Conservation (phyloP, 2,888 invertebrate species). For the Xylophagus ater region DNA sequence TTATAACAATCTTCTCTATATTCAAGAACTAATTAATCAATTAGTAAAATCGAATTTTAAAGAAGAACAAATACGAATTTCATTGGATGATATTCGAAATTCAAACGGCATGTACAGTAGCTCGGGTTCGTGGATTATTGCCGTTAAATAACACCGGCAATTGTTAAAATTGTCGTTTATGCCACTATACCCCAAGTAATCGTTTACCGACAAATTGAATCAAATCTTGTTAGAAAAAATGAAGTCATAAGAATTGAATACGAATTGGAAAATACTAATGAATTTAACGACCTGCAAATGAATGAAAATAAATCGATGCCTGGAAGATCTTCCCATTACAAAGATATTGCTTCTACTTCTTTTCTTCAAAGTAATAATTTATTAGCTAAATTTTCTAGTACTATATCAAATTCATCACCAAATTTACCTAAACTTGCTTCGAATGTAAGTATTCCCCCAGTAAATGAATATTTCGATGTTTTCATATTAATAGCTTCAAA, state of each 20-base stretch:
- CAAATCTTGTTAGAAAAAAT: slow-evolving; percentile 57
- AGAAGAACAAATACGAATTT: slow-evolving; percentile 30
- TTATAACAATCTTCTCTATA: slow-evolving; percentile 31
- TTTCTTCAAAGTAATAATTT: no score
- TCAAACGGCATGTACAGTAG: slow-evolving; percentile 42
- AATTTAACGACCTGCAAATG: no score
- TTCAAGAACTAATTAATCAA: slow-evolving; percentile 29
- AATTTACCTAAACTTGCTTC: slow-evolving; percentile 24
- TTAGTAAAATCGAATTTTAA: slow-evolving; percentile 29
- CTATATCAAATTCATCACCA: slow-evolving; percentile 26
- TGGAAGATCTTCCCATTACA: no score
- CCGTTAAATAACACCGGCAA: slow-evolving; percentile 41
- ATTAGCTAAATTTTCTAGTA: no score
- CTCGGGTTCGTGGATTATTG: slow-evolving; percentile 48
- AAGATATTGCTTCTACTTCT: no score
- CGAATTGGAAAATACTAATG: slow-evolving; percentile 44
- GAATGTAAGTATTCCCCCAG: slow-evolving; percentile 26
- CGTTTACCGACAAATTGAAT: slow-evolving; percentile 55
- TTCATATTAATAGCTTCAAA: slow-evolving; percentile 63
- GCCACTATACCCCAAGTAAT: slow-evolving; percentile 44
- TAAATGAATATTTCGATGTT: slow-evolving; percentile 54
- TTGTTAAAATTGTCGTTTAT: slow-evolving; percentile 40
- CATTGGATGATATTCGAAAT: slow-evolving; percentile 28
- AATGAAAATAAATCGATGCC: no score
- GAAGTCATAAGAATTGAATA: slow-evolving; percentile 54